Evolutionary conservation across 2,888 invertebrate genomes (phyloP).

Genomic region (Orchesellides sinensis): DNA sequence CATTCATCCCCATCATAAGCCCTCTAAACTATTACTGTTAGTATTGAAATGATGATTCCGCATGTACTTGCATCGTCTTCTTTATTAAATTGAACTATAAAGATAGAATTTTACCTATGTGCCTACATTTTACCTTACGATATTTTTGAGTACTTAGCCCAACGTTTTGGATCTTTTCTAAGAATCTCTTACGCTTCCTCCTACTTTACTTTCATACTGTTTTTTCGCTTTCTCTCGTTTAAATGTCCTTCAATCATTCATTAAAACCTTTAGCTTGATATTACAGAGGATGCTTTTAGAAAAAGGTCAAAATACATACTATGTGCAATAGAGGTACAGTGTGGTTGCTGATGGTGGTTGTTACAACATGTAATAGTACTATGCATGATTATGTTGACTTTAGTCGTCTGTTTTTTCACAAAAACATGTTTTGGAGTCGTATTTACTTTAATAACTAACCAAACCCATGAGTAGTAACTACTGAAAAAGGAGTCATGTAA

Average conservation of each 20-base stretch:
- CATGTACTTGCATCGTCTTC: neutral
- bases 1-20: slow-evolving; percentile 51
- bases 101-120: neutral
- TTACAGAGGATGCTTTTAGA: neutral
- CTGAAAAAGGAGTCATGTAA: slow-evolving; percentile 31
- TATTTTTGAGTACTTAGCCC: no score
- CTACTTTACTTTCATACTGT: slow-evolving; percentile 11
- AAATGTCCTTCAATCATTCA: slow-evolving; percentile 19
- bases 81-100: neutral
- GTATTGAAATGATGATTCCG: slow-evolving; percentile 4
- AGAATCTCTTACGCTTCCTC: slow-evolving; percentile 23
- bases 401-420: slow-evolving; percentile 30
- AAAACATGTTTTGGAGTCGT: slow-evolving; percentile 47
- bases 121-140: no score
- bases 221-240: slow-evolving; percentile 30
- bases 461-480: slow-evolving; percentile 41
- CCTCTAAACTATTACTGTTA: slow-evolving; percentile 6
- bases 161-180: no score
- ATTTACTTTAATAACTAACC: slow-evolving; percentile 59
- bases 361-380: neutral
- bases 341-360: neutral
- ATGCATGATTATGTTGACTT: slow-evolving; percentile 43
- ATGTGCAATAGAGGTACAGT: neutral
- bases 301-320: neutral
- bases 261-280: neutral